Base-by-base conservation (phyloP, 2,888 invertebrate genomes). In the Parnassius glacialis region DNA sequence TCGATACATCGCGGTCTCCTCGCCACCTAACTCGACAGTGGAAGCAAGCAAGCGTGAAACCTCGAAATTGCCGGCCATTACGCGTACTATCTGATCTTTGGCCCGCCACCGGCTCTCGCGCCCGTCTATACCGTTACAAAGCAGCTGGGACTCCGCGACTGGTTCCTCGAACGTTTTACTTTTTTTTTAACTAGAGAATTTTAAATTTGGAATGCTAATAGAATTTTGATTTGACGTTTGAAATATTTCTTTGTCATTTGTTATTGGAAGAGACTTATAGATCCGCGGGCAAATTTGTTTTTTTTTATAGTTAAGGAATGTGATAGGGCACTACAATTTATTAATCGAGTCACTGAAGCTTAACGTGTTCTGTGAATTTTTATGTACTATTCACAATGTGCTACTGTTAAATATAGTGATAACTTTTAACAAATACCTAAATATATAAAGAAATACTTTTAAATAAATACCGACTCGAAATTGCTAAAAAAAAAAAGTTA, bases 41-140 rank as follows among this genome's bases (percentile, higher is more conserved):
- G 43, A 20, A 43, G 62, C 62, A 53, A 41, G 55, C 61, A 45
- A 59, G 62, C 62, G 62, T 62, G 62, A 62, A 62, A 54, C 55
- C 55, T 51, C 62, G 48, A 62, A 62, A 62, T 62, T 62, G 62
- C 48, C 57, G 51, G 59, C 59, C 62, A 62, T 62, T 62, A 62
- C 53, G 59, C 62, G 58, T 62, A 34, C 34, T 34, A 62, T 62
- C 62, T 62, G 62, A 62, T 62, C 62, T 62, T 54, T 59, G 58
- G 51, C 59, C 50, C 51, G 54, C 55, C 51, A 43, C 56, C 56
- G 50, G 50, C 50, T 53, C 59, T 20, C 59, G 59, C 54, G 52
- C 52, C 45, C 59, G 59, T n/a, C 50, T 20, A 55, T 62, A 54
- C 62, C 62, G 62, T 62, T 62, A 59, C 44, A 43, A 10, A 51